These are phyloP conservation scores for Apodemus agrarius DNA, from an alignment of 2,797 vertebrate genomes.

Conservation along the genomic window DNA sequence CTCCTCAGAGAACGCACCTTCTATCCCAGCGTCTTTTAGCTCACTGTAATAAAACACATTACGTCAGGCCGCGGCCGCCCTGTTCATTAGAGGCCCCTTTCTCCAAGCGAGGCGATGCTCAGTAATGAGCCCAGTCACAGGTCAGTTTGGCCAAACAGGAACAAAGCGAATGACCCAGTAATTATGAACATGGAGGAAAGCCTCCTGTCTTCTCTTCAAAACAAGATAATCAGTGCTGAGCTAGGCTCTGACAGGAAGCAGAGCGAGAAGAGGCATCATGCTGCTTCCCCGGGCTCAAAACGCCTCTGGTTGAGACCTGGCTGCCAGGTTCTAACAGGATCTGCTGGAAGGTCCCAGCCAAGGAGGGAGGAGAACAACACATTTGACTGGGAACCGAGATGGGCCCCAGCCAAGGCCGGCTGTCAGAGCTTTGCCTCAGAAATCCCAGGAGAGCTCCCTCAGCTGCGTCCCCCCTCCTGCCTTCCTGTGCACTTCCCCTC, in stretches of 20 bases:
- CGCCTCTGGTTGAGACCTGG: background rate
- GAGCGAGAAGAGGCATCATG: background rate
- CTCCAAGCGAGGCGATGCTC: constrained; percentile 37
- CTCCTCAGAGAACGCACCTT: constrained; percentile 30
- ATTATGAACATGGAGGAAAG: constrained; percentile 45
- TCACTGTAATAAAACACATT: constrained; percentile 60
- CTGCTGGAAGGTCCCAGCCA: background rate
- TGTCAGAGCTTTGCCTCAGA: background rate
- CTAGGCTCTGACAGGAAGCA: background rate
- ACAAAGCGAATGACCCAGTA: constrained; percentile 64
- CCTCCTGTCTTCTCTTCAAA: constrained; percentile 30
- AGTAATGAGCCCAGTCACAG: constrained; percentile 35
- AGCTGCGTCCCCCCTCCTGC: background rate
- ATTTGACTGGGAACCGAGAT: background rate
- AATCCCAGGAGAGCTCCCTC: background rate
- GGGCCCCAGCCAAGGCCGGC: background rate
- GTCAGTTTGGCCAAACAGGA: constrained; percentile 56
- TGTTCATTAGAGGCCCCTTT: constrained; percentile 36
- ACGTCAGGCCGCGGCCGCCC: background rate
- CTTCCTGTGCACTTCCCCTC: constrained; percentile 47
- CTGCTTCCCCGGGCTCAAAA: background rate
- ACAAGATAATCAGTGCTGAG: constrained; percentile 7
- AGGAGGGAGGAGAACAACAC: background rate
- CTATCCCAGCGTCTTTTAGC: constrained; percentile 2
- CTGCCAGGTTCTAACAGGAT: background rate